Conservation (phyloP, 1,140 invertebrate genomes). For the Phortica variegata region DNA sequence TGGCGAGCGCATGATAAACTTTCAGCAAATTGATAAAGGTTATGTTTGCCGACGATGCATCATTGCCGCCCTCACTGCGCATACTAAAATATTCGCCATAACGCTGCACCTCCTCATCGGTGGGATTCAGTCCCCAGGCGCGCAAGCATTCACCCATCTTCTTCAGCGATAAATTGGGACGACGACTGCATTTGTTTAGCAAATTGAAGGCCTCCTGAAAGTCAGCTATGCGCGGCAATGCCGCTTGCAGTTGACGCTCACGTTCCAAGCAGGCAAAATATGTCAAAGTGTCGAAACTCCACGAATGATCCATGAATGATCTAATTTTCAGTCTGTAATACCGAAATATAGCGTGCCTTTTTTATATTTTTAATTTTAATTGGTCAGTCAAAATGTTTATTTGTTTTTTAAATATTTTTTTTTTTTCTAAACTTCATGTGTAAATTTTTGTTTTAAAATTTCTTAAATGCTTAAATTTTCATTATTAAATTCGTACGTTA, state of each 20-base stretch:
- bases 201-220: slow-evolving; percentile 19
- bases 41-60: background rate
- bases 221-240: slow-evolving; percentile 4
- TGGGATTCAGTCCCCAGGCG: slow-evolving; percentile 50
- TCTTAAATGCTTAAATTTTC: slow-evolving; percentile 15
- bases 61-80: background rate
- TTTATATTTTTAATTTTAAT: background rate
- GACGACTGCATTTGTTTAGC: slow-evolving; percentile 2
- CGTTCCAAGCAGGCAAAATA: background rate
- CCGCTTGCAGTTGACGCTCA: background rate
- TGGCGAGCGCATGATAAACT: slow-evolving; percentile 21
- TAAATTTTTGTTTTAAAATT: no score
- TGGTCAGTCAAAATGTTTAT: slow-evolving; percentile 10
- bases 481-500: slow-evolving; percentile 25
- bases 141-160: slow-evolving; percentile 41
- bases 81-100: slow-evolving; percentile 1
- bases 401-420: slow-evolving; percentile 8
- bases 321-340: background rate
- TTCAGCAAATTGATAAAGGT: slow-evolving; percentile 27
- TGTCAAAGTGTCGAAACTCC: slow-evolving; percentile 23
- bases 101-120: slow-evolving; percentile 35
- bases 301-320: slow-evolving; percentile 8
- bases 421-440: background rate
- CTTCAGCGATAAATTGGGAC: slow-evolving; percentile 7
- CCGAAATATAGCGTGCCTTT: background rate